Evolutionary conservation across 2,888 invertebrate species (phyloP), one percentile per base, ranked within the genome.

Genomic region (Dermolepida albohirtum): DNA sequence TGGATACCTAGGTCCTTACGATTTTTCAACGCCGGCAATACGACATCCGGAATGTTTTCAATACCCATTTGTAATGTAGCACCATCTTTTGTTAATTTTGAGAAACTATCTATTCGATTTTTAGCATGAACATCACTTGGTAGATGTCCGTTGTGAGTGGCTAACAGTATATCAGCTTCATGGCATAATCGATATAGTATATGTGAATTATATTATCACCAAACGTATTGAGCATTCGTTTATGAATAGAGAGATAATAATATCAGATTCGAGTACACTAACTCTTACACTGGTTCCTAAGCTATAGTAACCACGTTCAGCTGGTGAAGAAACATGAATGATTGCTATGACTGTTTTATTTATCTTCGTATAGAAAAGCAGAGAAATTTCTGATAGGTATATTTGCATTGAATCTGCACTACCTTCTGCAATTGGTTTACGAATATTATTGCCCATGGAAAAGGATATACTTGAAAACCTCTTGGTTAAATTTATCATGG

Each of bases 1-100:
- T 98, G 97, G 68, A 98, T 91, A 27, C 98, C 97, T 41, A 98
- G 88, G 82, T 98, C 94, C 79, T 96, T 95, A 86, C 98, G 98
- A 75, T 90, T 86, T 67, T 87, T 90, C 66, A 97, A 85, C 0
- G 89, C 89, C 0, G 90, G 86, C 0, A 98, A 85, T 1, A 96
- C 96, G 1, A 97, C 97, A 83, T 98, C 97, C 0, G 98, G 98
- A 77, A 98, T 96, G 77, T 90, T 94, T 69, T 98, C 98, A 79
- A 98, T 97, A 78, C 92, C 93, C 90, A 96, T 90, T 84, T 97
- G 97, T 73, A 97, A 82, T 0, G 97, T 97, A 34, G 97, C 97
- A 0, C 97, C 97, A 82, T 97, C 91, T 63, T 90, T 92, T 0
- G 98, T 96, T 40, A 98, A 85, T 97, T 93, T 65, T 95, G 91